A percentile compares a stretch with the other conserved stretches of the same genome.
These are phyloP conservation scores for Otolemur garnettii DNA, from an alignment of 2,113 vertebrate genomes.

Conservation along the genomic window DNA sequence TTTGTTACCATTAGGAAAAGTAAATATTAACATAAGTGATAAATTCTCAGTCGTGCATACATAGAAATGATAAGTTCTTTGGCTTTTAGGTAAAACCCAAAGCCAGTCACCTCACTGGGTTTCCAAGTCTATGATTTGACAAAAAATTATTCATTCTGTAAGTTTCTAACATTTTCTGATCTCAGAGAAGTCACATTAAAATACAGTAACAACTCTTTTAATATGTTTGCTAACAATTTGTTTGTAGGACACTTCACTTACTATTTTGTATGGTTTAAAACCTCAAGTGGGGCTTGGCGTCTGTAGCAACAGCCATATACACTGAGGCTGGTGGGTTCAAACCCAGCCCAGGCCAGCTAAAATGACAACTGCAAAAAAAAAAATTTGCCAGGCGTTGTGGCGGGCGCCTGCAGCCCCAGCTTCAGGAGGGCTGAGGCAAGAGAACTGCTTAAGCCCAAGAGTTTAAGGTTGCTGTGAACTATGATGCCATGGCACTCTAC, in stretches of 20 bases:
- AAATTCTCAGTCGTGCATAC: background rate
- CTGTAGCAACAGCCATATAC: no score
- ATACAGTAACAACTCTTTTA: background rate
- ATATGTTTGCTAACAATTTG: background rate
- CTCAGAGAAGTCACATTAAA: conserved; percentile 44
- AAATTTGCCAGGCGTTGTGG: no score
- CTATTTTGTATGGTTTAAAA: conserved; percentile 35
- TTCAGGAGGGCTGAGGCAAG: no score
- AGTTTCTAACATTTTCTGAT: background rate
- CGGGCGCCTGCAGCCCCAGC: no score
- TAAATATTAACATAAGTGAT: conserved; percentile 30
- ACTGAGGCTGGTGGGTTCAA: no score
- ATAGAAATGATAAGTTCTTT: conserved; percentile 22
- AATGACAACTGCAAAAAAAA: no score
- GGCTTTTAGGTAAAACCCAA: conserved; percentile 29
- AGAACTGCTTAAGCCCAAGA: no score
- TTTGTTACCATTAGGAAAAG: conserved; percentile 3
- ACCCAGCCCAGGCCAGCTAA: no score
- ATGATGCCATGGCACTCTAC: no score
- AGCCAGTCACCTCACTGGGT: background rate
- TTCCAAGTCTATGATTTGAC: conserved; percentile 18
- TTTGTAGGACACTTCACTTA: background rate
- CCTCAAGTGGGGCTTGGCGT: background rate
- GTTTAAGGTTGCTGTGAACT: no score
- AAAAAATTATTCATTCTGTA: conserved; percentile 24